phyloP scores from a whole-genome alignment of 2,113 vertebrate genomes.

The Mesitornis unicolor region DNA sequence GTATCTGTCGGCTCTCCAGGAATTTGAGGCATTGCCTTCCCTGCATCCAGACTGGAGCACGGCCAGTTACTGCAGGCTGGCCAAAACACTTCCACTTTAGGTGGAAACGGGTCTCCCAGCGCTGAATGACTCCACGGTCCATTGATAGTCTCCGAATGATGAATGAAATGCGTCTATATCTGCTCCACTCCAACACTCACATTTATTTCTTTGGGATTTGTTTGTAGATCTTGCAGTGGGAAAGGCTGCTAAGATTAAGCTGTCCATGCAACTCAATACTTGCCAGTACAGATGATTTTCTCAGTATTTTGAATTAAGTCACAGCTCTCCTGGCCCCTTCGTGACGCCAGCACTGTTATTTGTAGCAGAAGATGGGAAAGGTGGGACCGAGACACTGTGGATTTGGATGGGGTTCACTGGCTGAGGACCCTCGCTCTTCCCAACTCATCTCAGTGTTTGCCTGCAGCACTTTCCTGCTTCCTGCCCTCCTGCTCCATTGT shows the following conservation, averaged over 20 bases:
- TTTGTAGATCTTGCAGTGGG: background rate
- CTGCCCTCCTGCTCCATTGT: background rate
- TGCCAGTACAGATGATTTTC: background rate
- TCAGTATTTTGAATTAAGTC: background rate
- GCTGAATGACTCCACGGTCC: background rate
- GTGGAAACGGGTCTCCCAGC: background rate
- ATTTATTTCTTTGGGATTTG: background rate
- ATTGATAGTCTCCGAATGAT: background rate
- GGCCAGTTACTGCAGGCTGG: background rate
- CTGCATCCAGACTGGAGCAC: background rate
- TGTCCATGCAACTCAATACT: background rate
- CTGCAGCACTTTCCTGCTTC: background rate
- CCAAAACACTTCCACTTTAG: background rate
- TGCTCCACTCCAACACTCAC: background rate
- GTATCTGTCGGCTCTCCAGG: conserved; percentile 20
- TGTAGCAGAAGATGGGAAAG: background rate
- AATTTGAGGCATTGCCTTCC: conserved; percentile 35
- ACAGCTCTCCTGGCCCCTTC: background rate
- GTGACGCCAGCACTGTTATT: background rate
- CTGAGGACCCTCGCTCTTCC: background rate
- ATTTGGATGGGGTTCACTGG: background rate
- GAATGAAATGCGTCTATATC: background rate
- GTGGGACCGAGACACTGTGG: background rate
- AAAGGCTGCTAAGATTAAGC: background rate
- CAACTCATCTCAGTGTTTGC: background rate